Percentiles rank a stretch among this genome's conserved stretches.
These are phyloP conservation scores for Patiria pectinifera DNA, from an alignment of 53 echinoderm and acorn worm genomes.

Conservation along the genomic window DNA sequence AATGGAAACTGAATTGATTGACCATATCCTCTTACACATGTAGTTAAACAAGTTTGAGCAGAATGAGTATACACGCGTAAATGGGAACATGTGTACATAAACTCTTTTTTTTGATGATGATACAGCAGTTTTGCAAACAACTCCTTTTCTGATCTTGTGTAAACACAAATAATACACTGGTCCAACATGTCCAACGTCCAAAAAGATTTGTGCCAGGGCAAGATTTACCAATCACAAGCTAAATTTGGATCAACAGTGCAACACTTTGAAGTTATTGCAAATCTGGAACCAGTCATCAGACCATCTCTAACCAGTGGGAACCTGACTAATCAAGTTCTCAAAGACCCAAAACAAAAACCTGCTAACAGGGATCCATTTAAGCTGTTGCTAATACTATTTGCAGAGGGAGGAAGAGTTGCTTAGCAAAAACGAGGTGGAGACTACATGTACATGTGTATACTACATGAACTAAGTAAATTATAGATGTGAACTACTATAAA, in stretches of 20 bases:
- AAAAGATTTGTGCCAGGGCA: not conserved
- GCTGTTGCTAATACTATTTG: not conserved
- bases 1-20: not conserved
- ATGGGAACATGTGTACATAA: too few species aligned
- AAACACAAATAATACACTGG: not conserved
- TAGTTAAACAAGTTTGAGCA: not conserved
- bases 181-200: constrained; percentile 10
- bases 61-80: not conserved
- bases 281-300: not conserved
- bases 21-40: not conserved
- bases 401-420: not conserved
- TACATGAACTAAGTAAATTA: too few species aligned
- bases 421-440: too few species aligned
- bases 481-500: too few species aligned
- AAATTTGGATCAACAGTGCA: not conserved
- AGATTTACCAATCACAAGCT: not conserved
- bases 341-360: not conserved
- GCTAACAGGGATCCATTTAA: not conserved
- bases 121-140: not conserved
- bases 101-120: not conserved
- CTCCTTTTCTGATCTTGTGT: not conserved
- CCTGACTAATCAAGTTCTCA: constrained; percentile 24
- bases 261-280: not conserved
- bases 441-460: too few species aligned
- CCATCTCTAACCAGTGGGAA: not conserved